A percentile compares a stretch with the other conserved stretches of the same genome.
These are phyloP conservation scores for Oceanodroma tethys DNA, from an alignment of 2,113 vertebrate genomes.

Conservation along the genomic window DNA sequence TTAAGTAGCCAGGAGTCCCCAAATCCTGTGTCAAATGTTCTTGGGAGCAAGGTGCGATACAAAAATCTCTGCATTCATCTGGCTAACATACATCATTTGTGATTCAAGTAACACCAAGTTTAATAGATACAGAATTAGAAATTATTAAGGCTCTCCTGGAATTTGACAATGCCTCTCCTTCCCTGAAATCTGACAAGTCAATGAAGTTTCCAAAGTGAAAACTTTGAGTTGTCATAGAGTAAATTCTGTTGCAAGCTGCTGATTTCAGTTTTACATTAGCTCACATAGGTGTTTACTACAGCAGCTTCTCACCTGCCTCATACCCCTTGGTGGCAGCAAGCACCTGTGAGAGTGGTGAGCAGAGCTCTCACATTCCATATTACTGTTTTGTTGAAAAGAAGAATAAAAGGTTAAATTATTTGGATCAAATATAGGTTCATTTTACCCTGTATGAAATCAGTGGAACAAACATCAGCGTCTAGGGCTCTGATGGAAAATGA, in stretches of 20 bases:
- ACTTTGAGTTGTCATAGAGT: not conserved
- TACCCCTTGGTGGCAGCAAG: not conserved
- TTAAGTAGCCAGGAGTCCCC: not conserved
- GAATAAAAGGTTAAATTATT: no score
- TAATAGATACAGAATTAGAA: not conserved
- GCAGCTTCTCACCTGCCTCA: not conserved
- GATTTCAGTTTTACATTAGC: not conserved
- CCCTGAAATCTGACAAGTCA: not conserved
- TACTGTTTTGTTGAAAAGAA: not conserved
- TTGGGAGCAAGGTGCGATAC: not conserved
- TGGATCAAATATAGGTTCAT: not conserved
- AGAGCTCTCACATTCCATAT: accelerated
- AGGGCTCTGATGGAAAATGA: not conserved
- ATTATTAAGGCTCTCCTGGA: not conserved
- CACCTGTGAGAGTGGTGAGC: accelerated
- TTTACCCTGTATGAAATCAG: not conserved
- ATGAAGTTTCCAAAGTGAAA: not conserved
- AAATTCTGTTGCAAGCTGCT: not conserved
- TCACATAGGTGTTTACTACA: accelerated
- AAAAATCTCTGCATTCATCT: not conserved
- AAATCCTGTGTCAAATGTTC: not conserved
- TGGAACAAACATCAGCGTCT: not conserved
- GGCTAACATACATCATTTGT: not conserved
- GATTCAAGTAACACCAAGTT: not conserved
- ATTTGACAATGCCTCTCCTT: not conserved